Conservation (phyloP, 2,888 invertebrate species). For the Pterobdella sp. region DNA sequence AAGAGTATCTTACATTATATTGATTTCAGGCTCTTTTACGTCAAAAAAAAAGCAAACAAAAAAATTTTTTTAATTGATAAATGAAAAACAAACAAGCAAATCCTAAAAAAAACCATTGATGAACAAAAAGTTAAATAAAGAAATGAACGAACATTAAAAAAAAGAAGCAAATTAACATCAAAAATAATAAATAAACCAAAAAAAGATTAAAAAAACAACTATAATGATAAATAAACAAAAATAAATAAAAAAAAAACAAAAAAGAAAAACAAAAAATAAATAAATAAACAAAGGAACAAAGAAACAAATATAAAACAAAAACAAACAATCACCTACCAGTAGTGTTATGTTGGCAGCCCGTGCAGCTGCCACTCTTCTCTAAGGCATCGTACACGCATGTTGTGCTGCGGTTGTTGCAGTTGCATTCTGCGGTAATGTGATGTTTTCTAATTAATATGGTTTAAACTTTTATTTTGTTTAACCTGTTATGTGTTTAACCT, state of each 20-base stretch:
- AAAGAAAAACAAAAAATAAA: no score
- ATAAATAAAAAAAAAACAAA: no score
- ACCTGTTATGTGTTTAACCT: constrained; percentile 40
- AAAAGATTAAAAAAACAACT: not conserved
- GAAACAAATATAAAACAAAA: no score
- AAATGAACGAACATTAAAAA: not conserved
- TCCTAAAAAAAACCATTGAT: not conserved
- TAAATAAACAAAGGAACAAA: no score
- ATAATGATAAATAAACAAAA: not conserved
- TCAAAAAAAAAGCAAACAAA: no score
- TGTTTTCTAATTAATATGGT: constrained; percentile 38
- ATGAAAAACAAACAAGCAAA: not conserved
- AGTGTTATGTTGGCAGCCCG: constrained; percentile 36
- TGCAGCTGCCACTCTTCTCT: constrained; percentile 37
- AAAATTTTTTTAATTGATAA: not conserved
- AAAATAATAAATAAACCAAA: not conserved
- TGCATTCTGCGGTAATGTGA: constrained; percentile 36
- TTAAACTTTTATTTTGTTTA: constrained; percentile 30
- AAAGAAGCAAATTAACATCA: not conserved
- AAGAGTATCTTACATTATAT: no score
- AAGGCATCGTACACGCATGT: constrained; percentile 36
- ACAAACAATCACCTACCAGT: constrained; percentile 37
- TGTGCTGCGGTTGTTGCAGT: constrained; percentile 37
- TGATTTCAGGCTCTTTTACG: no score
- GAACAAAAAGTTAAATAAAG: not conserved